These are phyloP conservation scores for Pedicia rivosa DNA, from an alignment of 2,888 invertebrate genomes.

Conservation along the genomic window DNA sequence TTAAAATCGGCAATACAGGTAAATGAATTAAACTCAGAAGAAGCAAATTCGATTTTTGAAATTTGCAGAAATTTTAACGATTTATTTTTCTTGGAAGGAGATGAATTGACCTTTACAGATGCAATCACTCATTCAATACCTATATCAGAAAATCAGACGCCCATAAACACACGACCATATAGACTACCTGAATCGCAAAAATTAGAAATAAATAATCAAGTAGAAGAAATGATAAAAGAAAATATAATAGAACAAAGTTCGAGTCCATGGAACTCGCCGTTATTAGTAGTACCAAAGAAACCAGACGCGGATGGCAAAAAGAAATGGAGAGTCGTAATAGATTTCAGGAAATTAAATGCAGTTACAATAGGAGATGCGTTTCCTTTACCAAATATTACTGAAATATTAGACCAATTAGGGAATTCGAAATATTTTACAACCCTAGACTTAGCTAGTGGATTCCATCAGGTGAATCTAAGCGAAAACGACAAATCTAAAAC, in stretches of 20 bases:
- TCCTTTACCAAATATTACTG: too few relatives aligned
- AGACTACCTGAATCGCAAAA: constrained; percentile 9
- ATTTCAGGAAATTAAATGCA: constrained; percentile 23
- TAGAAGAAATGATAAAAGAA: constrained; percentile 16
- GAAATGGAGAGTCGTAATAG: constrained; percentile 21
- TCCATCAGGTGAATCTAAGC: constrained; percentile 22
- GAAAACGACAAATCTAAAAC: constrained; percentile 19
- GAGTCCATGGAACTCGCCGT: constrained; percentile 14
- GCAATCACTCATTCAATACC: too few relatives aligned
- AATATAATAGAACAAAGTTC: constrained; percentile 16
- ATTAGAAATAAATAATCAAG: constrained; percentile 13
- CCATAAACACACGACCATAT: too few relatives aligned
- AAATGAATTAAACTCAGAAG: too few relatives aligned
- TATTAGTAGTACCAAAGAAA: constrained; percentile 20
- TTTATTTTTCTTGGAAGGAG: too few relatives aligned
- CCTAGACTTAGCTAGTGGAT: constrained; percentile 22
- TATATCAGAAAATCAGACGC: too few relatives aligned
- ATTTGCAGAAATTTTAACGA: too few relatives aligned
- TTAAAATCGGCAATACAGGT: too few relatives aligned
- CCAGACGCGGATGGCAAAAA: constrained; percentile 15
- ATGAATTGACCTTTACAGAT: too few relatives aligned
- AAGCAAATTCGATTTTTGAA: too few relatives aligned
- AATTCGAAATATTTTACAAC: constrained; percentile 21
- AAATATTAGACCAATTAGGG: constrained; percentile 22
- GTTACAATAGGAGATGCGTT: constrained; percentile 20